Evolutionary conservation across 2,888 invertebrate genomes (phyloP), one percentile per base, ranked within the genome.

Genomic region (Chirona hameri): DNA sequence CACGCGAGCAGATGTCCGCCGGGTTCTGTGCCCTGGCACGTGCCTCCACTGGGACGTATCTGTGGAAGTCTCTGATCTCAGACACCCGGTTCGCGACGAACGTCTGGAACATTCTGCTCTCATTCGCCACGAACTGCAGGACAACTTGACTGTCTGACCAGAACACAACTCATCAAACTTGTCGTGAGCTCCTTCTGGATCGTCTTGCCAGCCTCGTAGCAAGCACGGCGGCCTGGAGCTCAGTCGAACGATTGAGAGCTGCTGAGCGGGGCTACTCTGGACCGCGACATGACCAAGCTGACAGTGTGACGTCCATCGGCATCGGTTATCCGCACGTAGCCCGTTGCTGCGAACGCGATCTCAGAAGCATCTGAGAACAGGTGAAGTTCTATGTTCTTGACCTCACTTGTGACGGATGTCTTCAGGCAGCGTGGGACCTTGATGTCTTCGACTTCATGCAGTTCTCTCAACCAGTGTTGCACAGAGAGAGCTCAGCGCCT

Each of bases 401-500:
- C n/a, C n/a, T n/a, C n/a, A n/a, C n/a, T n/a, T n/a, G n/a, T n/a
- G n/a, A n/a, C n/a, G n/a, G n/a, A n/a, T n/a, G n/a, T n/a, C n/a
- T n/a, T n/a, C n/a, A n/a, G n/a, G n/a, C n/a, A n/a, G n/a, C n/a
- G n/a, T n/a, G n/a, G n/a, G n/a, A n/a, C n/a, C n/a, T n/a, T n/a
- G n/a, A n/a, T n/a, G n/a, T n/a, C n/a, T n/a, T n/a, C n/a, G n/a
- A n/a, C n/a, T n/a, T n/a, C n/a, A n/a, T n/a, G n/a, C n/a, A n/a
- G n/a, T n/a, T n/a, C n/a, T n/a, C n/a, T 27, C 21, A 21, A 27
- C 57, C 79, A 83, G 3, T 72, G 10, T 5, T 15, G 27, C 52
- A 84, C 57, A 18, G 79, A 46, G 12, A 83, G 39, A 76, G 83
- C 10, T 86, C 46, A 12, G 84, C 81, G 0, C 12, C 14, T 85